Conservation (phyloP, 37 sponge, comb jelly and placozoan genomes). For the Hexactinellida sp. region DNA sequence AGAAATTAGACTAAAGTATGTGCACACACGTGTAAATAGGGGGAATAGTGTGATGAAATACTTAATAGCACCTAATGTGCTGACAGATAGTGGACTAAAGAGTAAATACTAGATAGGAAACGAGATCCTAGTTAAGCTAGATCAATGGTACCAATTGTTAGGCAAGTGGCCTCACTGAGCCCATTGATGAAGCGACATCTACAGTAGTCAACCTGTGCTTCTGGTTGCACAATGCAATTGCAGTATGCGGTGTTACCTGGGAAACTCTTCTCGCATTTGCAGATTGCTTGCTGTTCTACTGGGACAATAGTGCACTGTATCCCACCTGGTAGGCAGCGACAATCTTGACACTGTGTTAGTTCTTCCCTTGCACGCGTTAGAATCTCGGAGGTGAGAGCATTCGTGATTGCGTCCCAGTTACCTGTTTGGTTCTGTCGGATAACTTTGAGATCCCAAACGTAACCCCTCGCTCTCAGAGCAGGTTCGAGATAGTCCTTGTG, state of each 20-base stretch:
- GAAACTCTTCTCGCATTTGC: constrained; percentile 8
- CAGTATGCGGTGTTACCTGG: neutral
- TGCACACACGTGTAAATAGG: neutral
- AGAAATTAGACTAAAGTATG: too few species aligned
- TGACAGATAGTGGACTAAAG: neutral
- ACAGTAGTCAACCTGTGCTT: neutral
- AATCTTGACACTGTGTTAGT: neutral
- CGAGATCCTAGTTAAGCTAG: neutral
- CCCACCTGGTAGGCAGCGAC: neutral
- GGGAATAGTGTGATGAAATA: neutral
- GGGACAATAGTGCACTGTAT: neutral
- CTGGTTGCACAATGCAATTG: neutral
- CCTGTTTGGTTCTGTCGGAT: neutral
- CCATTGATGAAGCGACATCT: neutral
- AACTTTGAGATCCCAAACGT: constrained; percentile 15
- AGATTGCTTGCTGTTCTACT: neutral
- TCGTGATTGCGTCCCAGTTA: constrained; percentile 2
- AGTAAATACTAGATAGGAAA: neutral
- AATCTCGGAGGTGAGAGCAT: neutral
- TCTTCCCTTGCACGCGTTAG: neutral
- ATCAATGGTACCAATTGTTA: neutral
- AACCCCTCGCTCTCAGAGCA: neutral
- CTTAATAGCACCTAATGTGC: constrained; percentile 7
- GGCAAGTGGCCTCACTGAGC: neutral
- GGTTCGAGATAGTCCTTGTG: neutral